Base-by-base conservation (phyloP, 2,888 invertebrate species). In the Meganola albula region DNA sequence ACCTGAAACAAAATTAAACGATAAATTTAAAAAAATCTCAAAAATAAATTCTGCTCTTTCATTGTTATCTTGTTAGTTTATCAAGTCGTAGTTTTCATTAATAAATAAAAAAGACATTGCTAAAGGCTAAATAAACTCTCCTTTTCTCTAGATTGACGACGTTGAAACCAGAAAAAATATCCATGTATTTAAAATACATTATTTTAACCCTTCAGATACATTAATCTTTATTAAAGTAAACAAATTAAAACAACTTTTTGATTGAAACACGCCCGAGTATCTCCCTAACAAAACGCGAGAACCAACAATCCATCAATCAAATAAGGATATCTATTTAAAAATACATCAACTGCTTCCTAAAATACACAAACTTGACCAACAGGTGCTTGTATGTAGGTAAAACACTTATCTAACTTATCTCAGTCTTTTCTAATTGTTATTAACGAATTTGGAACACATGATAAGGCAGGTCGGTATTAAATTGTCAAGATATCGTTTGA, bases 291-390 rank as follows among this genome's bases (percentile, higher is more conserved):
- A 71, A 71, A 62, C 61, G 56, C 53, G 52, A 48, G 55, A 62
- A 63, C 54, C 45, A 60, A 63, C 63, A 63, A 71, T 73, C 66
- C 78, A 84, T 84, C 80, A 83, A 83, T 83, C 83, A 83, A 73
- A 68, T 68, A 69, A 64, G 68, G 69, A 74, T 75, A 76, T 71
- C 77, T 79, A 83, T 71, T 84, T 83, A 77, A 77, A 83, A 78
- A 62, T 44, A 65, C 71, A 82, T 83, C 79, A 79, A 64, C 59
- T 37, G 56, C 60, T 58, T 53, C 51, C 63, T 63, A 59, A 64
- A 64, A 70, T 54, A 74, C 48, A 67, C 61, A 60, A 59, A 60
- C 31, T 44, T 38, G 49, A 48, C 51, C 44, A 56, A 60, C 60
- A 63, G 60, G 59, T 73, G 63, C 43, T 49, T 48, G 45, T n/a